Evolutionary conservation across 2,797 vertebrate genomes (phyloP), one percentile per base, ranked within the genome.

Genomic region (Onychomys arenicola): DNA sequence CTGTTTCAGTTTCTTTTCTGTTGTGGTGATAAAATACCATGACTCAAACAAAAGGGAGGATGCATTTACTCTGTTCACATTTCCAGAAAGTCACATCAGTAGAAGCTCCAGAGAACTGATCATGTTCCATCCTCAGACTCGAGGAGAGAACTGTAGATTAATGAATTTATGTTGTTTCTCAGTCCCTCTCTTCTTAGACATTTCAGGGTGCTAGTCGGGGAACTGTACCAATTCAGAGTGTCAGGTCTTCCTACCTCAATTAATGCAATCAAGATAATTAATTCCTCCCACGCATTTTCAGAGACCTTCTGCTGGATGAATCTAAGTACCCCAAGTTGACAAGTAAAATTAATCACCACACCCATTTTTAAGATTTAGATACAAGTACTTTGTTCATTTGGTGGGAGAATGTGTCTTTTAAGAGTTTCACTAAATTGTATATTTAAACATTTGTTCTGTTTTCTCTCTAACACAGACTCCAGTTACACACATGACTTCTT

Each of bases 401-500:
- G 9, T 49, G 43, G 61, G 32, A 46, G 19, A 23, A 23, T 46
- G 29, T 77, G 88, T 37, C 55, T 82, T 89, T 95, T 86, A 81
- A 43, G 25, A 81, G 91, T 0, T 93, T 89, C 49, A 55, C 77
- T 93, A 40, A 57, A 77, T 77, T 91, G 14, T 49, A 67, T 86
- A 11, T 61, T 90, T 87, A 93, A 93, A 83, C 80, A 84, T 90
- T 80, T 93, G 12, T 61, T 67, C 9, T 78, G 40, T 73, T 55
- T 95, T 86, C 14, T 19, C 19, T 88, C 27, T 75, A 69, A 63
- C 11, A 27, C 3, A 63, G 69, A 87, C 32, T 75, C 57, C 34
- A 88, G 3, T 78, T 67, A 12, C 23, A 65, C 27, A 84, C 34
- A 49, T 19, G 27, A 65, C 93, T 61, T 52, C 29, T 82, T 77